Evolutionary conservation across 2,888 invertebrate species (phyloP), one percentile per base, ranked within the genome.

Genomic region (Drosophila greeni): DNA sequence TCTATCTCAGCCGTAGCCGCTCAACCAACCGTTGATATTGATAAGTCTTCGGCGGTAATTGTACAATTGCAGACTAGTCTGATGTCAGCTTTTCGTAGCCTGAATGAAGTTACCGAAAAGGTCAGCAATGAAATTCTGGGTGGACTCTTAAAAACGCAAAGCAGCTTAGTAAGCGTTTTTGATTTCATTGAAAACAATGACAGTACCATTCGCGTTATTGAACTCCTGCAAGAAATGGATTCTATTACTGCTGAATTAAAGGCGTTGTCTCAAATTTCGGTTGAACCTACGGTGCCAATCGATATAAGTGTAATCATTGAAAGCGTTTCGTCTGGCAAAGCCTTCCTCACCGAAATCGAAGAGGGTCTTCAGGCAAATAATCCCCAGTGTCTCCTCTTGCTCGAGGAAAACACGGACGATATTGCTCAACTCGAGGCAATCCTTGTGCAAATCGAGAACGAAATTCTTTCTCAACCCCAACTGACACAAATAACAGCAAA

Each of bases 151-250:
- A 79, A 76, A 33, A 77, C 76, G 0, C 87, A 87, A 66, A 85
- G 71, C 53, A 82, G 72, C 18, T 53, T 88, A 4, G 79, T 87
- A 2, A 73, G 84, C 0, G 83, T 87, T 5, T 86, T 82, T 42
- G 88, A 87, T 61, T 87, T 87, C 43, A 87, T 87, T 23, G 88
- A 88, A 59, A 84, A 82, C 5, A 87, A 79, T 40, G 86, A 87
- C 18, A 81, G 66, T 11, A 68, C 76, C 4, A 66, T 87, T 36
- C 73, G 88, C n/a, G 73, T 87, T 6, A 87, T 87, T 40, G 88
- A 88, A 62, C 69, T 88, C 0, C 57, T 88, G 3, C 87, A 88
- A 48, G 87, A 88, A 73, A 76, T 88, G 4, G 87, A 88, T 67
- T 71, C 74, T 40, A 72, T 88, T 37, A 72, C 82, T 3, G 72